Conservation (phyloP, 2,797 vertebrate genomes). For the Syngnathus rostellatus region DNA sequence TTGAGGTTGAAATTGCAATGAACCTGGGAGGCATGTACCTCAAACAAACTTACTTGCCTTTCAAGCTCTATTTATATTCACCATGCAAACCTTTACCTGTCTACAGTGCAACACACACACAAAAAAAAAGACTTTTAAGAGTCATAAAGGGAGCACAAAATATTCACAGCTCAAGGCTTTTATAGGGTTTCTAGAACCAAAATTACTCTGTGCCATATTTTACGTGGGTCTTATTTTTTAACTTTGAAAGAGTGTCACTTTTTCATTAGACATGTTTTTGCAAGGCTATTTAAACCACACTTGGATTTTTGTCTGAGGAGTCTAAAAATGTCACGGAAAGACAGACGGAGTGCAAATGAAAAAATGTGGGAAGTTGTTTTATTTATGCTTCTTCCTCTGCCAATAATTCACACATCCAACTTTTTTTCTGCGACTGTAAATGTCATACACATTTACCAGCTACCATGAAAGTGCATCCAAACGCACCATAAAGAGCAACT, state of each 20-base stretch:
- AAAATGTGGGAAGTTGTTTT: neutral
- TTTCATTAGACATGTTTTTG: neutral
- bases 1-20: neutral
- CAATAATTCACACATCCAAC: neutral
- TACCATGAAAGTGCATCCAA: neutral
- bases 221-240: neutral
- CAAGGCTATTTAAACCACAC: neutral
- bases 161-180: neutral
- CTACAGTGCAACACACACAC: neutral
- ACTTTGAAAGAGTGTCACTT: neutral
- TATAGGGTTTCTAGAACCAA: slow-evolving; percentile 27
- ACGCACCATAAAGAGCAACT: neutral
- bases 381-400: neutral
- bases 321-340: neutral
- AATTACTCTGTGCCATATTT: slow-evolving; percentile 23
- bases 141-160: neutral
- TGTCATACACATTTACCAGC: neutral
- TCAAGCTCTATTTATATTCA: slow-evolving; percentile 8
- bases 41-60: neutral
- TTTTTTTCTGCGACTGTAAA: neutral
- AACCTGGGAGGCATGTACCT: slow-evolving; percentile 2
- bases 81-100: slow-evolving; percentile 1
- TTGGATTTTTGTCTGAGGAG: neutral
- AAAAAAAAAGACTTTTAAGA: neutral
- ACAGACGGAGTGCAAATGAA: neutral